A percentile compares a stretch with the other conserved stretches of the same genome.
Evolutionary conservation across 2,888 invertebrate species (phyloP).

Genomic region (Philereme vetulata): DNA sequence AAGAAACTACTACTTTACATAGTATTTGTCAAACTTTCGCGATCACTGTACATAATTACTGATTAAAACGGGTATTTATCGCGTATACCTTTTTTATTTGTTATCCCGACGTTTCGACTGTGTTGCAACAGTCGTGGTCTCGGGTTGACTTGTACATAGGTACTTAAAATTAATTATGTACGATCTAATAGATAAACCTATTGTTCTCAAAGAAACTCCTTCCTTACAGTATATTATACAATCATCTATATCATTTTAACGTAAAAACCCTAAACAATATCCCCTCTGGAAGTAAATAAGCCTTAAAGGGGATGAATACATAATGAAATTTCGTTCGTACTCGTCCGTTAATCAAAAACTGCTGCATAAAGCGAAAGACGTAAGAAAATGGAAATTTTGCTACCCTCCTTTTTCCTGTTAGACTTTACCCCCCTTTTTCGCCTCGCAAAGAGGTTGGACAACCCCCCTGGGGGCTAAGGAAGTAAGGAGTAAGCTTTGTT

Average conservation of each 20-base stretch:
- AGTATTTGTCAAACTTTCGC: too few relatives aligned
- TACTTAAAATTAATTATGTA: too few relatives aligned
- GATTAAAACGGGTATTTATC: too few relatives aligned
- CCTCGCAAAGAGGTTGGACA: conserved; percentile 72
- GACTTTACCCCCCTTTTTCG: conserved; percentile 69
- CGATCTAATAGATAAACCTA: too few relatives aligned
- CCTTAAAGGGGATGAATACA: conserved; percentile 73
- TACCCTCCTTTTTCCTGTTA: conserved; percentile 83
- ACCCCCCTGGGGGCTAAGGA: conserved; percentile 45
- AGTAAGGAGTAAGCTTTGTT: conserved; percentile 49
- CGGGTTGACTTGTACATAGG: too few relatives aligned
- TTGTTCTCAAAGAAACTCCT: not conserved
- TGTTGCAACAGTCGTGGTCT: too few relatives aligned
- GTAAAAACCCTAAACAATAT: conserved; percentile 36
- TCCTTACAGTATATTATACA: conserved; percentile 1
- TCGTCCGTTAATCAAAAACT: conserved; percentile 83
- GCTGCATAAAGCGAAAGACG: conserved; percentile 80
- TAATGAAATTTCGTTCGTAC: conserved; percentile 79
- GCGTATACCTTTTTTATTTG: too few relatives aligned
- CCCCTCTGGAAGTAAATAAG: conserved; percentile 45
- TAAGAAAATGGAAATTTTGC: conserved; percentile 84
- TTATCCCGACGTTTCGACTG: too few relatives aligned
- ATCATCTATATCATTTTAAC: conserved; percentile 13
- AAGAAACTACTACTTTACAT: too few relatives aligned
- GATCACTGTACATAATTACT: too few relatives aligned